These are phyloP conservation scores for Hyalella azteca DNA, from an alignment of 2,888 invertebrate species.

Conservation along the genomic window DNA sequence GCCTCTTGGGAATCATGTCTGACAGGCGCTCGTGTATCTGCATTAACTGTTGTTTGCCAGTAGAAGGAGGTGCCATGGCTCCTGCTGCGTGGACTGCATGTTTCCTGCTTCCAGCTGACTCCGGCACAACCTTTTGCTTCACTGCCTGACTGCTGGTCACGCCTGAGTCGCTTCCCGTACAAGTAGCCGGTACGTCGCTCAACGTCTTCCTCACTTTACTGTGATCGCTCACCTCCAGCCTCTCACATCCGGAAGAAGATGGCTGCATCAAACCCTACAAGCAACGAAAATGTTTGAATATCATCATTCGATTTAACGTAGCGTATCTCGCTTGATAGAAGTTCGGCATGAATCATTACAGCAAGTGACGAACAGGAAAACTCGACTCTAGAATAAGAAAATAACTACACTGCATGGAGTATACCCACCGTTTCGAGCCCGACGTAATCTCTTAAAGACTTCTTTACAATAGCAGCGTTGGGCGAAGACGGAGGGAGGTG, in stretches of 20 bases:
- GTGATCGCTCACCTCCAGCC: background rate
- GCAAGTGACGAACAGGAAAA: background rate
- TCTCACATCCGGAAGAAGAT: background rate
- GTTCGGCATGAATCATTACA: background rate
- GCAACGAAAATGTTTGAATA: background rate
- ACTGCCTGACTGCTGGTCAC: slow-evolving; percentile 1
- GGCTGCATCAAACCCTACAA: slow-evolving; percentile 1
- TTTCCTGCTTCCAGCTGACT: background rate
- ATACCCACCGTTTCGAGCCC: slow-evolving; percentile 56
- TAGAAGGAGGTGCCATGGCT: background rate
- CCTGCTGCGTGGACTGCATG: background rate
- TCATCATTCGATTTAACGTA: background rate
- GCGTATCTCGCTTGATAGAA: background rate
- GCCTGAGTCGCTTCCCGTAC: background rate
- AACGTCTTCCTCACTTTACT: background rate
- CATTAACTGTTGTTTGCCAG: background rate
- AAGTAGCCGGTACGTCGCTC: background rate
- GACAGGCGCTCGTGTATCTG: background rate
- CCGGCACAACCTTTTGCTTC: background rate
- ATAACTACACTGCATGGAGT: background rate
- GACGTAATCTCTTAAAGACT: slow-evolving; percentile 54
- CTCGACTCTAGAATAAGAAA: background rate
- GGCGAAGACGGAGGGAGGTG: background rate
- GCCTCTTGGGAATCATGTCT: slow-evolving; percentile 21
- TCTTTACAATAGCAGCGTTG: slow-evolving; percentile 42